Percentiles rank a stretch among this genome's conserved stretches.
These are phyloP conservation scores for Ceratotherium simum DNA, from an alignment of 2,113 vertebrate genomes.

Conservation along the genomic window DNA sequence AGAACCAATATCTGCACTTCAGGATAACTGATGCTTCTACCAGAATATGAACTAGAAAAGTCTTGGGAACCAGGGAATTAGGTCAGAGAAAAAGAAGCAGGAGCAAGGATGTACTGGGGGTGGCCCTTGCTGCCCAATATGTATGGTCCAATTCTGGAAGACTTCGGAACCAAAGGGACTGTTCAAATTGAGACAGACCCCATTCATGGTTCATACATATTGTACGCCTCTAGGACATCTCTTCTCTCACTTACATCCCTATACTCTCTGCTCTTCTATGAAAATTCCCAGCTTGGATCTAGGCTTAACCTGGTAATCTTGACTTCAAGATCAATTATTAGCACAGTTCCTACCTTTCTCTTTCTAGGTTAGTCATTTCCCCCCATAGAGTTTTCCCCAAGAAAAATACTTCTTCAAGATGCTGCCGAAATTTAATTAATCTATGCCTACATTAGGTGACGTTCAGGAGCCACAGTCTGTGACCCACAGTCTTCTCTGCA, in stretches of 20 bases:
- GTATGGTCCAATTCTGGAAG: background rate
- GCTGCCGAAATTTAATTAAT: background rate
- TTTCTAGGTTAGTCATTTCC: background rate
- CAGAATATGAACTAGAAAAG: background rate
- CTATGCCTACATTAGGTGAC: background rate
- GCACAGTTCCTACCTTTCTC: background rate
- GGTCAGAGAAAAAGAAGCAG: background rate
- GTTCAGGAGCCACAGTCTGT: background rate
- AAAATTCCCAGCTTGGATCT: background rate
- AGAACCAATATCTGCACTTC: background rate
- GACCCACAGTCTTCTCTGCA: background rate
- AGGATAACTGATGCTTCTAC: constrained; percentile 11
- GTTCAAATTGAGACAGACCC: background rate
- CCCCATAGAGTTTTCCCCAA: background rate
- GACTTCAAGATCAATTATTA: background rate
- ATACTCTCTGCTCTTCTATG: background rate
- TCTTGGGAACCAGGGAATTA: background rate
- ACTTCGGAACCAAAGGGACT: background rate
- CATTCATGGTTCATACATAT: background rate
- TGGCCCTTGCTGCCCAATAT: background rate
- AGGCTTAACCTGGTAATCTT: background rate
- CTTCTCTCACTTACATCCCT: background rate
- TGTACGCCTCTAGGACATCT: background rate
- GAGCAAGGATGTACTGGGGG: background rate
- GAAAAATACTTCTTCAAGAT: background rate